Conservation (phyloP, 2,113 vertebrate species). For the Xiphophorus couchianus region DNA sequence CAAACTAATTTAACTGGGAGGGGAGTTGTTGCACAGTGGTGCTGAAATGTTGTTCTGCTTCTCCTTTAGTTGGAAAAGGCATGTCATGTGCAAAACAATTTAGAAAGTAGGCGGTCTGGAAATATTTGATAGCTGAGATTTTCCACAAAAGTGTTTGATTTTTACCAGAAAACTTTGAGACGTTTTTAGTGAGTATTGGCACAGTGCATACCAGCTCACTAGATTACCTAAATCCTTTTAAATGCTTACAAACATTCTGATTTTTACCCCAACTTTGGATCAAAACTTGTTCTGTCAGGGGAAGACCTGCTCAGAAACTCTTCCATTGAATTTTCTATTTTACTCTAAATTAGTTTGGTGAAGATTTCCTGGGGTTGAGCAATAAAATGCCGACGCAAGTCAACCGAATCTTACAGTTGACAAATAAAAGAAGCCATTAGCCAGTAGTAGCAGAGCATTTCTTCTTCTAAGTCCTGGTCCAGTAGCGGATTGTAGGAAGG, state of each 20-base stretch:
- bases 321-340: too few relatives aligned
- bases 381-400: not conserved
- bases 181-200: too few relatives aligned
- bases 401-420: not conserved
- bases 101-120: not conserved
- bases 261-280: too few relatives aligned
- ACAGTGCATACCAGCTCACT: too few relatives aligned
- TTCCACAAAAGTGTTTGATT: too few relatives aligned
- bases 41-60: slow-evolving; percentile 6
- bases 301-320: too few relatives aligned
- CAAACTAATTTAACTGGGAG: slow-evolving; percentile 6
- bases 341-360: too few relatives aligned
- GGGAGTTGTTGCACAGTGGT: slow-evolving; percentile 6
- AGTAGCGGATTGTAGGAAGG: slow-evolving; percentile 28
- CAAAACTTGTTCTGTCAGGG: too few relatives aligned
- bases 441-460: slow-evolving; percentile 5
- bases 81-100: slow-evolving; percentile 2
- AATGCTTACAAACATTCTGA: too few relatives aligned
- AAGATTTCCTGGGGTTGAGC: not conserved
- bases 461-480: slow-evolving; percentile 17
- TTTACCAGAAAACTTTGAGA: too few relatives aligned
- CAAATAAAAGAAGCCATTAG: not conserved
- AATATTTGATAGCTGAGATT: not conserved
- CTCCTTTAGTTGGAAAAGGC: not conserved
- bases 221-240: too few relatives aligned